Evolutionary conservation across 2,113 vertebrate genomes (phyloP), one percentile per base, ranked within the genome.

Genomic region (Lepisosteus osseus): DNA sequence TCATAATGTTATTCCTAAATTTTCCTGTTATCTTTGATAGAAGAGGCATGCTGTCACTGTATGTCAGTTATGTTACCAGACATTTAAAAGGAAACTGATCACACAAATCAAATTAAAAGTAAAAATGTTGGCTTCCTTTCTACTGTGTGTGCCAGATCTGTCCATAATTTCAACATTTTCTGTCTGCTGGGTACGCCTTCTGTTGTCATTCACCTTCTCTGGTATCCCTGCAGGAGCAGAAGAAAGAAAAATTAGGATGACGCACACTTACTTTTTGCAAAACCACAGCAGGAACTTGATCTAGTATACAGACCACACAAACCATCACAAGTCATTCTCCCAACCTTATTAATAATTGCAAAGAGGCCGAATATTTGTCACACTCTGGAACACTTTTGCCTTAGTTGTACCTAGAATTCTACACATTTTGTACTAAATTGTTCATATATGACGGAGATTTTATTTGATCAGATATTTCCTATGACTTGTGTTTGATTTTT

Each of bases 201-300:
- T 80, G 72, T 83, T 80, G 81, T 85, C 83, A 59, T 67, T 76
- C 44, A 65, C 72, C 74, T 77, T 84, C 82, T 87, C 85, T 76
- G 85, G 86, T 65, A 74, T 83, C 79, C 80, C 88, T 89, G 82
- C 40, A 65, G 71, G 83, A 80, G 78, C 86, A 61, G 54, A 83
- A 47, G 17, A 5, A 61, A 67, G 59, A 76, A 40, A 82, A 72
- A 75, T 64, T 51, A 54, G 76, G 43, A 40, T 8, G 66, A 45
- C 3, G n/a, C n/a, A 67, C 12, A 7, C 29, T 41, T 40, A 13
- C 54, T n/a, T 66, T 9, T 29, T 54, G n/a, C 70, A 69, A 68
- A 73, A 59, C 71, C 41, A n/a, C 7, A 41, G 71, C 54, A 44
- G 15, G 7, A 2, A 2, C 2, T 12, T 15, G n/a, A 15, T 47